These are phyloP conservation scores for Rotaria macrura DNA, from an alignment of 2,888 invertebrate genomes.

Conservation along the genomic window DNA sequence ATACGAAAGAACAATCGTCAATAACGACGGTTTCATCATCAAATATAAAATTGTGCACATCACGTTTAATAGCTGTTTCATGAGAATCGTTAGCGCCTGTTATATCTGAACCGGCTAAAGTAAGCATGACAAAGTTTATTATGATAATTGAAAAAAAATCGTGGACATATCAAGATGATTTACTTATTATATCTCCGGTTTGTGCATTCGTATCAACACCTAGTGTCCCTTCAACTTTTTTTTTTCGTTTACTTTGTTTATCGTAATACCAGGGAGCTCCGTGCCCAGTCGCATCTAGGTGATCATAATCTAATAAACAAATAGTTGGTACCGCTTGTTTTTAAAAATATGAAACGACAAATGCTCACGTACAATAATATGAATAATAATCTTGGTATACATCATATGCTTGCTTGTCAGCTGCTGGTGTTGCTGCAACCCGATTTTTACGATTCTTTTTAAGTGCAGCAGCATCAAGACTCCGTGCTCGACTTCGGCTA, in stretches of 20 bases:
- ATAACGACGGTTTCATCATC: neutral
- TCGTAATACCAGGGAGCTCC: neutral
- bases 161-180: neutral
- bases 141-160: too few relatives aligned
- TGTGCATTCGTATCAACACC: neutral
- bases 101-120: neutral
- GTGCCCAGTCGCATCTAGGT: neutral
- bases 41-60: slow-evolving; percentile 8
- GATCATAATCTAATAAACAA: neutral
- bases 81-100: neutral
- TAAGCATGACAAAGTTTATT: neutral
- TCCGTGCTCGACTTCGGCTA: neutral
- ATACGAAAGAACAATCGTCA: slow-evolving; percentile 14
- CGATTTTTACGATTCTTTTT: neutral
- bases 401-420: neutral
- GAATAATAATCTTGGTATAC: neutral
- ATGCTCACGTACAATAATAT: neutral
- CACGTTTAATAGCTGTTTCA: neutral
- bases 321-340: neutral
- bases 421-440: neutral
- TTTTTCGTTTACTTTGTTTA: neutral
- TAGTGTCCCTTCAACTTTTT: neutral
- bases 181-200: neutral
- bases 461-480: neutral
- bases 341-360: neutral